Conservation (phyloP, 2,113 vertebrate species). For the Cheirogaleus medius region DNA sequence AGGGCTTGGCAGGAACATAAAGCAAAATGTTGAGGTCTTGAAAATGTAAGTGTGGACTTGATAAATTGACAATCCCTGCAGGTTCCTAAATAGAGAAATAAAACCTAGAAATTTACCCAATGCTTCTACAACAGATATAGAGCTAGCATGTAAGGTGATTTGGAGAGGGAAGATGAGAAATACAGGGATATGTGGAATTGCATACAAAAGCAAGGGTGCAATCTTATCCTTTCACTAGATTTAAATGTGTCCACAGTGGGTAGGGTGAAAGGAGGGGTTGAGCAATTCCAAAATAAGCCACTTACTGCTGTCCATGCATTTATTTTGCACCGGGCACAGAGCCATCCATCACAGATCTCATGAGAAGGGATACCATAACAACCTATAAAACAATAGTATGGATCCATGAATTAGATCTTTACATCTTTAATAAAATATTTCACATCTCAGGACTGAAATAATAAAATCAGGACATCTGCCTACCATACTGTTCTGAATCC, state of each 20-base stretch:
- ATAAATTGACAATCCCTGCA: background rate
- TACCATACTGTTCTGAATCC: background rate
- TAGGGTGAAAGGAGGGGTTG: background rate
- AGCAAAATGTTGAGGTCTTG: background rate
- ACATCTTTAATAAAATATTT: slow-evolving; percentile 49
- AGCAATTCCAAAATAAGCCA: slow-evolving; percentile 50
- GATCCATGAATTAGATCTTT: slow-evolving; percentile 65
- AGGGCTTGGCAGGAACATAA: background rate
- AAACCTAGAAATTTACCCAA: background rate
- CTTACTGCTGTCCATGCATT: slow-evolving; percentile 94
- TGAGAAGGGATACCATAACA: slow-evolving; percentile 94
- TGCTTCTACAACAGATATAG: background rate
- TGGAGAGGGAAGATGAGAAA: background rate
- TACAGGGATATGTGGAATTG: background rate
- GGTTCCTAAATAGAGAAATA: background rate
- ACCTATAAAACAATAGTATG: slow-evolving; percentile 86
- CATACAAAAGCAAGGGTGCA: background rate
- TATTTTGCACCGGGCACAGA: slow-evolving; percentile 92
- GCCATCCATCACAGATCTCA: slow-evolving; percentile 90
- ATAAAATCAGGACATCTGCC: background rate
- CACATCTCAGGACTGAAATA: slow-evolving; percentile 20
- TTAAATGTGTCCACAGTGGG: background rate
- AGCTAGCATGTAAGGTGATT: background rate
- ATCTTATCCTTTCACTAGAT: background rate
- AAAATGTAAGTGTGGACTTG: background rate